phyloP scores from a whole-genome alignment of 2,888 invertebrate genomes.

The Eucera pruinosa region DNA sequence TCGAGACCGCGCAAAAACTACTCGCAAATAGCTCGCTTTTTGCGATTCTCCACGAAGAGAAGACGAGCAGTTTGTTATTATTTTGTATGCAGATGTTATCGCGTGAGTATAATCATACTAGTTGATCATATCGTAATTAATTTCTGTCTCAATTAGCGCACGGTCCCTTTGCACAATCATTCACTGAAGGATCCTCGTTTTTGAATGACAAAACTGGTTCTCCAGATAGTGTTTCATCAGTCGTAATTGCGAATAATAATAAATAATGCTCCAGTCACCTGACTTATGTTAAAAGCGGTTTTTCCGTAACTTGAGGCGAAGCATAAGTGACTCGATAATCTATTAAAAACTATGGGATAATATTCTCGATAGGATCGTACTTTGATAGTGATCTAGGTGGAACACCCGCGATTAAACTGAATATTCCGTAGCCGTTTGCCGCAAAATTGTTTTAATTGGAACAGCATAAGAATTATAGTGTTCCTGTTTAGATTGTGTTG shows the following conservation, averaged over 20 bases:
- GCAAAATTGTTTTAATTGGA: not conserved
- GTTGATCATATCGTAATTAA: constrained; percentile 56
- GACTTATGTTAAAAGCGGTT: constrained; percentile 39
- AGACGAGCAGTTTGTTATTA: constrained; percentile 29
- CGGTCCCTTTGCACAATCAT: constrained; percentile 36
- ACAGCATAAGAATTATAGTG: not conserved
- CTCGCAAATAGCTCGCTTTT: not conserved
- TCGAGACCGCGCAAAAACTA: not conserved
- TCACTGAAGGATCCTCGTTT: constrained; percentile 54
- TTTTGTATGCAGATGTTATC: constrained; percentile 27
- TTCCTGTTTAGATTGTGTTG: not conserved
- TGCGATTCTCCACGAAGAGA: not conserved
- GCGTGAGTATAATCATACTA: constrained; percentile 3
- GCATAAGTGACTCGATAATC: constrained; percentile 41
- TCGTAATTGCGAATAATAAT: constrained; percentile 64
- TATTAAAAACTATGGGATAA: constrained; percentile 49
- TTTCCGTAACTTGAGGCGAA: constrained; percentile 15
- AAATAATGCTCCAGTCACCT: constrained; percentile 54
- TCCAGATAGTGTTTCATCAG: constrained; percentile 42
- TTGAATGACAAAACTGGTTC: constrained; percentile 61
- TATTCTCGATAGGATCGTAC: constrained; percentile 37
- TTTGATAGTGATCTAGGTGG: constrained; percentile 32
- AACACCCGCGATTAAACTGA: constrained; percentile 25
- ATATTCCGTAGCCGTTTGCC: constrained; percentile 1
- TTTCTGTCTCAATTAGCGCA: constrained; percentile 60